Evolutionary conservation across 1,140 invertebrate genomes (phyloP).

Genomic region (Rhynchophorus ferrugineus): DNA sequence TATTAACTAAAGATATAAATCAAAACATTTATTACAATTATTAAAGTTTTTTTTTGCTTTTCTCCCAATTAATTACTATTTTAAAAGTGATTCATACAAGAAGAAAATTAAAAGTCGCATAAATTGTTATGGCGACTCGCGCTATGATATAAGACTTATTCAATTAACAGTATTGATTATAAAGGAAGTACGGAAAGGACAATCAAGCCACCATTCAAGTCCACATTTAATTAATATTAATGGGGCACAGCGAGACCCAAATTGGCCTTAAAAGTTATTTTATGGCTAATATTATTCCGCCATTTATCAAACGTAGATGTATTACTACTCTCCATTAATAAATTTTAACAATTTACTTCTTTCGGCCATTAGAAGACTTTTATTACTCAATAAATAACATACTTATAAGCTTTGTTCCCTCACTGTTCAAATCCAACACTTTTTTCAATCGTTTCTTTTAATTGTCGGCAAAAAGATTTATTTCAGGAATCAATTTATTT

Average conservation of each 20-base stretch:
- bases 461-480: neutral
- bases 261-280: constrained; percentile 27
- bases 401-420: constrained; percentile 21
- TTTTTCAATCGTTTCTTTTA: neutral
- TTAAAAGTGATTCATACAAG: too few relatives aligned
- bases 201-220: constrained; percentile 18
- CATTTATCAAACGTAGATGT: constrained; percentile 25
- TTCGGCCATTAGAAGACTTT: constrained; percentile 19
- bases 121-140: too few relatives aligned
- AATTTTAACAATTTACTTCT: constrained; percentile 23
- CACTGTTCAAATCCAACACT: neutral
- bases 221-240: constrained; percentile 29
- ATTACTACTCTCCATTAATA: constrained; percentile 22
- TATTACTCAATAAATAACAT: constrained; percentile 26
- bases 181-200: constrained; percentile 6
- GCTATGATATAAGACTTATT: too few relatives aligned
- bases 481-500: neutral
- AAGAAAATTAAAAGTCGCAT: too few relatives aligned
- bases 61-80: too few relatives aligned
- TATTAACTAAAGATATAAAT: too few relatives aligned
- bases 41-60: too few relatives aligned
- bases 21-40: too few relatives aligned
- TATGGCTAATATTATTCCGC: constrained; percentile 24
- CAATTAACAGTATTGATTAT: constrained; percentile 25
- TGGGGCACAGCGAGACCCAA: constrained; percentile 20